Percentiles rank a stretch among this genome's conserved stretches.
Conservation (phyloP, 2,113 vertebrate species). For the Eolophus roseicapilla region DNA sequence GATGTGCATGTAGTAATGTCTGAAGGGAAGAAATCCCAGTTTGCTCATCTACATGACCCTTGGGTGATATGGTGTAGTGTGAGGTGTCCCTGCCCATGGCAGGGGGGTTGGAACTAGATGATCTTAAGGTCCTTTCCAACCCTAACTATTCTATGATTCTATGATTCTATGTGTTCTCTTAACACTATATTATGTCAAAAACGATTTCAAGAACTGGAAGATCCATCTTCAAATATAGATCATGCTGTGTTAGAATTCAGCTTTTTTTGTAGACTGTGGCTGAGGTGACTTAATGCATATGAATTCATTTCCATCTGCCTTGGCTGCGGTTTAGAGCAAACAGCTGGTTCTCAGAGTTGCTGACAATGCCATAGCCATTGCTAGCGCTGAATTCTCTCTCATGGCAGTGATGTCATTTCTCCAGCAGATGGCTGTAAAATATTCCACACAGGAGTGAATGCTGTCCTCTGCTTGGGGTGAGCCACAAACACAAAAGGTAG, state of each 20-base stretch:
- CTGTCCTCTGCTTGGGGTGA: not conserved
- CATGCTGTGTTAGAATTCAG: not conserved
- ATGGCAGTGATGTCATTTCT: not conserved
- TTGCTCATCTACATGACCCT: not conserved
- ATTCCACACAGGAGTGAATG: not conserved
- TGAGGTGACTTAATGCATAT: not conserved
- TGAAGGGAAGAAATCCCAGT: not conserved
- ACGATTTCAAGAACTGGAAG: not conserved
- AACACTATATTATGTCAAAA: not conserved
- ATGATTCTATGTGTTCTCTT: not conserved
- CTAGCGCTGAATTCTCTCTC: not conserved
- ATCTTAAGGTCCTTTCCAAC: too few species aligned
- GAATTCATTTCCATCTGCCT: not conserved
- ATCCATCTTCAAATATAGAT: not conserved
- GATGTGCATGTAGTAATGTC: not conserved
- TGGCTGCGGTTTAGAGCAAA: not conserved
- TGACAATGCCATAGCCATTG: not conserved
- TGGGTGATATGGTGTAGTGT: too few species aligned
- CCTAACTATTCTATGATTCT: too few species aligned
- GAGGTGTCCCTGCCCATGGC: too few species aligned
- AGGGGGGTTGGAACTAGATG: too few species aligned
- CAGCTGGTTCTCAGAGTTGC: not conserved
- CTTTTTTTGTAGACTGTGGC: not conserved
- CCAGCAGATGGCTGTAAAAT: conserved; percentile 70
- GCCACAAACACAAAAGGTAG: not conserved